phyloP scores from a whole-genome alignment of 2,888 invertebrate genomes.

The Drosophila paucipuncta region DNA sequence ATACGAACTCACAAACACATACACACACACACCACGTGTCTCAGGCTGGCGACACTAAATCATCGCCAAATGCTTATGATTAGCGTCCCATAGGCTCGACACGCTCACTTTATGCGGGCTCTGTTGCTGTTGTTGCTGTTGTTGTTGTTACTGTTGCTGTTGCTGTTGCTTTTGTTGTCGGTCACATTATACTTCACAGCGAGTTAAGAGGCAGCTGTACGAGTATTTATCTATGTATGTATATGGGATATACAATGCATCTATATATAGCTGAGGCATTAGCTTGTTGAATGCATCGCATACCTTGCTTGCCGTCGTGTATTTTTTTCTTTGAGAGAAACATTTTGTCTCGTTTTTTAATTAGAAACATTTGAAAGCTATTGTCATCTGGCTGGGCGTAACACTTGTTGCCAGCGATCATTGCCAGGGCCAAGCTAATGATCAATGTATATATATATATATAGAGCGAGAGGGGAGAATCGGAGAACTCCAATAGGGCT shows the following conservation, averaged over 20 bases:
- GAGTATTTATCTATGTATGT: slow-evolving; percentile 6
- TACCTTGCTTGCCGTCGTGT: slow-evolving; percentile 11
- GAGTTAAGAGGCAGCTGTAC: slow-evolving; percentile 71
- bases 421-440: slow-evolving; percentile 64
- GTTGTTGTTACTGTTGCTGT: slow-evolving; percentile 4
- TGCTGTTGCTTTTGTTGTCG: slow-evolving; percentile 38
- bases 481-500: slow-evolving; percentile 23
- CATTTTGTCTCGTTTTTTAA: slow-evolving; percentile 60
- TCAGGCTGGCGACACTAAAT: slow-evolving; percentile 75
- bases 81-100: slow-evolving; percentile 63
- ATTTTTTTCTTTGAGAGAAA: slow-evolving; percentile 3
- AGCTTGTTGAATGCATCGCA: slow-evolving; percentile 1
- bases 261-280: slow-evolving; percentile 49
- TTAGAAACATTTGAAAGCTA: slow-evolving; percentile 80
- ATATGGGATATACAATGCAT: slow-evolving; percentile 43
- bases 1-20: slow-evolving; percentile 4
- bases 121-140: slow-evolving; percentile 25
- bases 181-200: slow-evolving; percentile 68
- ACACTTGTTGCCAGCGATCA: slow-evolving; percentile 77
- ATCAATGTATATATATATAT: slow-evolving; percentile 37
- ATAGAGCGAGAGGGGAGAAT: slow-evolving; percentile 17
- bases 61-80: slow-evolving; percentile 80
- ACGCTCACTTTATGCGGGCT: slow-evolving; percentile 69
- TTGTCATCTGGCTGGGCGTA: slow-evolving; percentile 64
- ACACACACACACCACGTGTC: slow-evolving; percentile 56